phyloP scores from a whole-genome alignment of 1,140 invertebrate species.

The Anoplophora glabripennis region DNA sequence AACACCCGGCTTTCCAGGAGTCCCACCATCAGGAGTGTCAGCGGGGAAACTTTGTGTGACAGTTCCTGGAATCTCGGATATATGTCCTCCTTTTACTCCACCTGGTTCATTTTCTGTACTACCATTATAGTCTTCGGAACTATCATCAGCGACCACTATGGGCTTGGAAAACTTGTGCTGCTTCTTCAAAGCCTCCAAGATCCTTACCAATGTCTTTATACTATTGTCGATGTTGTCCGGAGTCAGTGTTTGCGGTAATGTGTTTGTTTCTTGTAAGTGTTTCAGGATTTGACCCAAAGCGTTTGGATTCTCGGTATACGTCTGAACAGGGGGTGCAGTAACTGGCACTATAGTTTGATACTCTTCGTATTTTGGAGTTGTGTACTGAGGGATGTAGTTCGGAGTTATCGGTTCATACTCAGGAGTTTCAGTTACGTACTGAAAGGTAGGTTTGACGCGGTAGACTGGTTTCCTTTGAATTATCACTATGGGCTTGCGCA shows the following conservation, averaged over 20 bases:
- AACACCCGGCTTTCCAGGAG: constrained; percentile 72
- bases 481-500: constrained; percentile 19
- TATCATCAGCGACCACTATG: constrained; percentile 33
- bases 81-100: constrained; percentile 16
- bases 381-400: no score
- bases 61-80: constrained; percentile 18
- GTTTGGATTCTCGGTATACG: constrained; percentile 2
- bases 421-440: no score
- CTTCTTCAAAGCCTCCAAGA: constrained; percentile 61
- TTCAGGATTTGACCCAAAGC: constrained; percentile 54
- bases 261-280: constrained; percentile 68
- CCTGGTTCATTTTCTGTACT: constrained; percentile 35
- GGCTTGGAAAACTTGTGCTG: constrained; percentile 43
- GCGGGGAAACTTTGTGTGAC: constrained; percentile 34
- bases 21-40: constrained; percentile 58
- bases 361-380: constrained; percentile 42
- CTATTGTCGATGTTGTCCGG: constrained; percentile 74
- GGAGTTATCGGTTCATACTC: no score
- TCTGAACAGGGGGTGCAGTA: constrained; percentile 18
- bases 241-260: constrained; percentile 69
- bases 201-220: constrained; percentile 70
- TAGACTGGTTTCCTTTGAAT: constrained; percentile 16
- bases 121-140: constrained; percentile 23
- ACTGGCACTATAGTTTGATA: no score
- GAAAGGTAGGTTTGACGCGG: neutral